These are phyloP conservation scores for Panzeria rudis DNA, from an alignment of 2,888 invertebrate species.

Conservation along the genomic window DNA sequence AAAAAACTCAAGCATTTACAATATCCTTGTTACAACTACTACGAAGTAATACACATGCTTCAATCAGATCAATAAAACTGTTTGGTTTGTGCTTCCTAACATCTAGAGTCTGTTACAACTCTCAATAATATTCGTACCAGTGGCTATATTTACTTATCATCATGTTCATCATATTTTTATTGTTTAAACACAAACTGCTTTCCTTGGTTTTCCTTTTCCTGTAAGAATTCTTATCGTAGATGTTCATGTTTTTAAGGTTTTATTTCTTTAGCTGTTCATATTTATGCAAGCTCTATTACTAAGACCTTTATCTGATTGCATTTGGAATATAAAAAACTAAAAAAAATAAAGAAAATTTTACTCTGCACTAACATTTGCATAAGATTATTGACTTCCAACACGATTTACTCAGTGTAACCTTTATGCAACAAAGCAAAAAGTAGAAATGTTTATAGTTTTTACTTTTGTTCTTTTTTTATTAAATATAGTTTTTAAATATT, in stretches of 20 bases:
- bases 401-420: conserved; percentile 16
- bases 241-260: conserved; percentile 4
- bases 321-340: conserved; percentile 10
- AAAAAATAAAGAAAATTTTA: neutral
- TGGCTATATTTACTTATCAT: conserved; percentile 55
- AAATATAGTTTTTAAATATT: neutral
- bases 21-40: neutral
- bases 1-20: conserved; percentile 16
- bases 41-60: neutral
- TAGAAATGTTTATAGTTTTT: neutral
- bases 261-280: conserved; percentile 31
- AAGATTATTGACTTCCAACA: conserved; percentile 61
- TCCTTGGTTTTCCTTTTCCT: conserved; percentile 6
- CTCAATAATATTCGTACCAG: conserved; percentile 4
- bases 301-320: conserved; percentile 65
- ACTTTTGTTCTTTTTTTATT: no score
- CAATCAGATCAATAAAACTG: neutral
- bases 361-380: conserved; percentile 56
- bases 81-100: neutral
- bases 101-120: neutral
- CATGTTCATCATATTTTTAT: conserved; percentile 35
- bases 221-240: neutral
- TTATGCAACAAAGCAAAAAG: neutral
- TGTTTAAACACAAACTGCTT: neutral
- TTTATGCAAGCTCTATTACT: conserved; percentile 45